Evolutionary conservation across 2,888 invertebrate genomes (phyloP).

Genomic region (Biston stratarius): DNA sequence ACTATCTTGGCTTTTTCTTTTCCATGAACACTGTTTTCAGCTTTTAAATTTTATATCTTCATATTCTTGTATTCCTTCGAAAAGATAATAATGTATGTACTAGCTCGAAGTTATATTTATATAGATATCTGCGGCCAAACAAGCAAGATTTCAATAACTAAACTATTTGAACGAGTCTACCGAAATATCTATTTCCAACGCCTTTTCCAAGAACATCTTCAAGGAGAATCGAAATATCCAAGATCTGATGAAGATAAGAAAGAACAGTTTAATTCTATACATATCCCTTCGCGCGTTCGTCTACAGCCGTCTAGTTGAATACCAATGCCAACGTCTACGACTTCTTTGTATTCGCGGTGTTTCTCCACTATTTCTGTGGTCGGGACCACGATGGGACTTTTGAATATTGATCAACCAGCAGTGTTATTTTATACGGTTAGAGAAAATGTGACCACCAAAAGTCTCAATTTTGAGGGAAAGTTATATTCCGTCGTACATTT

Average conservation of each 20-base stretch:
- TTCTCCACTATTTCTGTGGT: conserved; percentile 80
- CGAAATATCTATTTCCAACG: conserved; percentile 10
- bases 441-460: conserved; percentile 56
- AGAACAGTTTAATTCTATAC: conserved; percentile 65
- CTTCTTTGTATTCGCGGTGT: conserved; percentile 72
- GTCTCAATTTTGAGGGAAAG: conserved; percentile 69
- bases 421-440: conserved; percentile 52
- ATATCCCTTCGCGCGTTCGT: conserved; percentile 69
- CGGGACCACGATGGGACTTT: conserved; percentile 69
- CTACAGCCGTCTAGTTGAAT: conserved; percentile 69
- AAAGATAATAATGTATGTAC: no score
- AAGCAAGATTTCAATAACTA: neutral
- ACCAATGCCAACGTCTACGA: conserved; percentile 65
- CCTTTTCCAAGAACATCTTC: conserved; percentile 36
- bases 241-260: conserved; percentile 62
- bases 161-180: neutral
- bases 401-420: conserved; percentile 77
- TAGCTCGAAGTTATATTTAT: no score
- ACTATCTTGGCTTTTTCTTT: neutral
- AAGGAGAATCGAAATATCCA: conserved; percentile 45
- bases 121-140: neutral
- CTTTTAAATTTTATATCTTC: neutral
- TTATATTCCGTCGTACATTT: conserved; percentile 51
- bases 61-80: neutral
- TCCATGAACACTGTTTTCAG: neutral